These are phyloP conservation scores for Cephus sareptanus DNA, from an alignment of 2,888 invertebrate genomes.

Conservation along the genomic window DNA sequence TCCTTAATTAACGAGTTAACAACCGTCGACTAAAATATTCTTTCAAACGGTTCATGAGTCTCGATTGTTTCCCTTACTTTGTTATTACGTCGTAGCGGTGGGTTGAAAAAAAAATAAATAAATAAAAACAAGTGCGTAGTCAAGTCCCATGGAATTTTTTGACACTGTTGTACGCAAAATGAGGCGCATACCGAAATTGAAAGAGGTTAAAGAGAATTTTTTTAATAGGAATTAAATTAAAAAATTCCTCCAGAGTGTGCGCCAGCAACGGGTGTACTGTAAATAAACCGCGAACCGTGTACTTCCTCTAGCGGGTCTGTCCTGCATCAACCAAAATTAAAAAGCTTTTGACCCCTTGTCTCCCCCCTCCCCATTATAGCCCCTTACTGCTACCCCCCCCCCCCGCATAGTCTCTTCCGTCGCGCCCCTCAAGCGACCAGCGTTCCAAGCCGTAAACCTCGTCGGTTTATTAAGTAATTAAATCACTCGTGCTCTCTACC, in stretches of 20 bases:
- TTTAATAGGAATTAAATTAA: slow-evolving; percentile 19
- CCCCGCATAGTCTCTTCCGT: background rate
- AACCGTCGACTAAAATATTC: slow-evolving; percentile 20
- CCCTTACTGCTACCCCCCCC: slow-evolving; percentile 5
- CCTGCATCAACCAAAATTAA: slow-evolving; percentile 20
- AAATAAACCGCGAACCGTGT: slow-evolving; percentile 4
- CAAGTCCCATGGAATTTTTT: no score
- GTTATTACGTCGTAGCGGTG: no score
- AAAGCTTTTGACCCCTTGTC: slow-evolving; percentile 23
- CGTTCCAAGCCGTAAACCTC: slow-evolving; percentile 20
- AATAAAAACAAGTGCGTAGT: no score
- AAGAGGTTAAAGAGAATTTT: background rate
- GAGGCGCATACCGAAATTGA: background rate
- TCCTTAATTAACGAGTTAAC: slow-evolving; percentile 54
- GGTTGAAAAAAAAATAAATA: no score
- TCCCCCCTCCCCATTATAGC: slow-evolving; percentile 4
- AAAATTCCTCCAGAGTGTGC: slow-evolving; percentile 22
- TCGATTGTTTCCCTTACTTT: background rate
- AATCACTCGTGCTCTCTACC: slow-evolving; percentile 32
- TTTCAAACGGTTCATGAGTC: background rate
- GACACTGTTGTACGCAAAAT: background rate
- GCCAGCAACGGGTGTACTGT: slow-evolving; percentile 8
- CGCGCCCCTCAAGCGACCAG: background rate
- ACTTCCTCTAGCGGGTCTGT: background rate
- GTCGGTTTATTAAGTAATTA: slow-evolving; percentile 48